phyloP scores from a whole-genome alignment of 2,797 vertebrate genomes.

The Platalea minor region DNA sequence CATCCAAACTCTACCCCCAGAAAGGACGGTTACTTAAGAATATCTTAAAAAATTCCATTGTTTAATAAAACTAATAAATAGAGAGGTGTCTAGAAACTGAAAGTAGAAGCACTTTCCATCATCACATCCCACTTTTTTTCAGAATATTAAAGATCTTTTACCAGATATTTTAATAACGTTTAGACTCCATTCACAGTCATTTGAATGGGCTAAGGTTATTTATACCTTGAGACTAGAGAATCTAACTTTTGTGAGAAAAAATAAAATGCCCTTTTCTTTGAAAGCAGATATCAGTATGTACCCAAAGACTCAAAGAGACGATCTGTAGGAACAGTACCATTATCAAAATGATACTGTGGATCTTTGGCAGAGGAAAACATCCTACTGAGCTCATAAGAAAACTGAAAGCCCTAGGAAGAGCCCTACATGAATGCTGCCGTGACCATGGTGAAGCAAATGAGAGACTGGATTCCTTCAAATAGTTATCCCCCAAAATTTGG shows the following conservation, averaged over 20 bases:
- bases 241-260: neutral
- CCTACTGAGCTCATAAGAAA: neutral
- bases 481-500: neutral
- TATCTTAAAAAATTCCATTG: neutral
- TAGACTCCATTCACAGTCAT: neutral
- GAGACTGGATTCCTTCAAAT: neutral
- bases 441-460: neutral
- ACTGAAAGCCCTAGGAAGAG: neutral
- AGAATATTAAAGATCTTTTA: neutral
- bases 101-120: neutral
- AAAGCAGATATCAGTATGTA: neutral
- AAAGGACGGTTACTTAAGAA: neutral
- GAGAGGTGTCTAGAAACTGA: neutral
- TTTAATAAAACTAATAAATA: neutral
- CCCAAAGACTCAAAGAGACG: neutral
- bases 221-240: neutral
- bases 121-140: neutral
- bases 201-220: neutral
- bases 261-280: neutral
- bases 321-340: rapidly evolving
- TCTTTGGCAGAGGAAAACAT: neutral
- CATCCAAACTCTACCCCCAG: neutral
- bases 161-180: neutral
- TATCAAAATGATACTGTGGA: neutral
- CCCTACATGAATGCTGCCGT: neutral